Evolutionary conservation across 2,888 invertebrate species (phyloP).

Genomic region (Phortica magna): DNA sequence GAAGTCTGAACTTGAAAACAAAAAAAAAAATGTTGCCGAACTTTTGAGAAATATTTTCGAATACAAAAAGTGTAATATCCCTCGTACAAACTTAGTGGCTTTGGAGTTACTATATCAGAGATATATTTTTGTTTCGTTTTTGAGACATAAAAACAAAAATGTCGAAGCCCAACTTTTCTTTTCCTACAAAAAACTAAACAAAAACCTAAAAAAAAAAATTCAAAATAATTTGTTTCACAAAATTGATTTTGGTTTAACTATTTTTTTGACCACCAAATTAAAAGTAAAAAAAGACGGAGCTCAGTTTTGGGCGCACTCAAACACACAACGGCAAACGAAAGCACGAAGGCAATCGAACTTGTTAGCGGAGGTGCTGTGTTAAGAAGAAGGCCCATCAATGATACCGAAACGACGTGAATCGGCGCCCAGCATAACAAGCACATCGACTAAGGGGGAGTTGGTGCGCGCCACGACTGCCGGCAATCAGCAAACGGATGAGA

Average conservation of each 20-base stretch:
- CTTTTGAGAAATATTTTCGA: too few species aligned
- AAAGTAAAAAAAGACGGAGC: background rate
- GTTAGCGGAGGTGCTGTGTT: too few species aligned
- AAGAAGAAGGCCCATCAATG: background rate
- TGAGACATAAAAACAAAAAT: background rate
- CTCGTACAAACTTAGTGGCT: too few species aligned
- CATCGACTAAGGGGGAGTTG: constrained; percentile 7
- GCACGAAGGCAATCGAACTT: too few species aligned
- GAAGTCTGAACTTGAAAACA: too few species aligned
- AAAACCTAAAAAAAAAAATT: background rate
- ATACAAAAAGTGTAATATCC: too few species aligned
- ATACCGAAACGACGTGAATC: constrained; percentile 25
- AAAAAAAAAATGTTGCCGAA: too few species aligned
- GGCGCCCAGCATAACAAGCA: background rate
- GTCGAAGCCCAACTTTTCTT: background rate
- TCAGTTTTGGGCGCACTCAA: background rate
- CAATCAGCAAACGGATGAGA: background rate
- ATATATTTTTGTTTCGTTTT: constrained; percentile 1
- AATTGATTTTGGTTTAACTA: background rate
- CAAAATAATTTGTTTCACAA: background rate
- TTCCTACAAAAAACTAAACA: background rate
- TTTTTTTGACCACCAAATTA: background rate
- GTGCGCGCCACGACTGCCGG: background rate
- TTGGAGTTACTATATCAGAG: too few species aligned
- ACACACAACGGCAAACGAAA: background rate